Conservation (phyloP, 1,140 invertebrate genomes). For the Diorhabda sublineata region DNA sequence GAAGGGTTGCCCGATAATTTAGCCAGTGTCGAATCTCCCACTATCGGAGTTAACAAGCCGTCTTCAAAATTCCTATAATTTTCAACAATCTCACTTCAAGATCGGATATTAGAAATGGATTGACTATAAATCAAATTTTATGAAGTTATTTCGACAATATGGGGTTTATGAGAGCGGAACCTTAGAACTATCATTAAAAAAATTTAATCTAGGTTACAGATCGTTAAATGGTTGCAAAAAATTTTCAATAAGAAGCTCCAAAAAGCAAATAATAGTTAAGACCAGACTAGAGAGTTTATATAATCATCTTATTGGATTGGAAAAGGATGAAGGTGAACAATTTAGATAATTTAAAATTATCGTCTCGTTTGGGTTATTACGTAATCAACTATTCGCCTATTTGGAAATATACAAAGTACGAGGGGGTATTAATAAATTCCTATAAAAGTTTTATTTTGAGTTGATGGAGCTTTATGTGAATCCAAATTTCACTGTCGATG, state of each 20-base stretch:
- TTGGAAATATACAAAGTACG: no score
- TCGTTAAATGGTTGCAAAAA: slow-evolving; percentile 1
- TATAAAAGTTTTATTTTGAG: no score
- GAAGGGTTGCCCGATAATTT: slow-evolving; percentile 12
- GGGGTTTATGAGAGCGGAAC: not conserved
- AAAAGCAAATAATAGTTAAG: slow-evolving; percentile 1
- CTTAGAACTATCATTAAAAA: not conserved
- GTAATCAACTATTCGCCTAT: not conserved
- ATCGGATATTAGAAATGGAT: slow-evolving; percentile 16
- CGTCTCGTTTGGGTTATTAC: not conserved
- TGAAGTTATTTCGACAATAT: slow-evolving; percentile 10
- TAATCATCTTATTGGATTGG: not conserved
- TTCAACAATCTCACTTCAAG: slow-evolving; percentile 7
- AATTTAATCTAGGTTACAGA: slow-evolving; percentile 3
- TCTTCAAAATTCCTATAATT: slow-evolving; percentile 11
- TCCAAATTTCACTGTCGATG: no score
- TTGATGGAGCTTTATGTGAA: no score
- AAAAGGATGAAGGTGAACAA: not conserved
- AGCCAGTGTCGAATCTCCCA: slow-evolving; percentile 12
- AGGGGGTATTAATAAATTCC: no score
- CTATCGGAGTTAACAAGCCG: slow-evolving; percentile 15
- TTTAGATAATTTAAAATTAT: not conserved
- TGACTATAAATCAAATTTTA: slow-evolving; percentile 16
- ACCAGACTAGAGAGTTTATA: not conserved
- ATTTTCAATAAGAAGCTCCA: slow-evolving; percentile 2